Percentiles rank a stretch among this genome's conserved stretches.
These are phyloP conservation scores for Leptosomus discolor DNA, from an alignment of 2,113 vertebrate genomes.

Conservation along the genomic window DNA sequence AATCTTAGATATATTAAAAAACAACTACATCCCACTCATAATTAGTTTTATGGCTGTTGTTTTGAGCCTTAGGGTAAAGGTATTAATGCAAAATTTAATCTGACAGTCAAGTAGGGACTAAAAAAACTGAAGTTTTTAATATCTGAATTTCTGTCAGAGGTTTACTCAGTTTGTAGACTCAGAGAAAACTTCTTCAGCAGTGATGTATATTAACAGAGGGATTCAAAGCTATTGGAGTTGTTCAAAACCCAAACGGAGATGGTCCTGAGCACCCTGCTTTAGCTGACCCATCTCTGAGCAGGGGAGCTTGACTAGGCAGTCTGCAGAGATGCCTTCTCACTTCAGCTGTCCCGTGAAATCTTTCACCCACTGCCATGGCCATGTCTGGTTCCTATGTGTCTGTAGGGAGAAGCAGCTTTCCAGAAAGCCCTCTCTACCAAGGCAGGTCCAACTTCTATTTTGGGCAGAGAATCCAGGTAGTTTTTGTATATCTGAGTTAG, in stretches of 20 bases:
- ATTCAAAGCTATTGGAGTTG: not conserved
- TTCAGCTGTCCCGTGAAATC: not conserved
- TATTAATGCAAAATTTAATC: not conserved
- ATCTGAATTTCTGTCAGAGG: not conserved
- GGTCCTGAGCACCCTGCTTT: not conserved
- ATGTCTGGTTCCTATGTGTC: accelerated
- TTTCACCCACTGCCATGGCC: not conserved
- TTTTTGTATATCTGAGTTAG: not conserved
- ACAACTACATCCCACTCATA: not conserved
- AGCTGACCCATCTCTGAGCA: not conserved
- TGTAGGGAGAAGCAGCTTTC: not conserved
- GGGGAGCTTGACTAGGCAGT: not conserved
- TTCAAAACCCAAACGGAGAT: not conserved
- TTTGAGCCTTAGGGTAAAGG: not conserved
- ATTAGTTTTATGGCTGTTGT: not conserved
- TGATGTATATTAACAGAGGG: not conserved
- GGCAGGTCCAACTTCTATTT: not conserved
- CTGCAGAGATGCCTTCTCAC: not conserved
- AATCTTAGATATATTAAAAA: not conserved
- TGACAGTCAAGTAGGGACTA: not conserved
- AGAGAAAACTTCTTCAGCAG: not conserved
- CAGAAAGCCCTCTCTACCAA: not conserved
- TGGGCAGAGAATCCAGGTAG: not conserved
- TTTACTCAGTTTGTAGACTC: not conserved
- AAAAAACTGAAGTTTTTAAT: not conserved